Base-by-base conservation (phyloP, 2,113 vertebrate species). In the Scatophagus argus region DNA sequence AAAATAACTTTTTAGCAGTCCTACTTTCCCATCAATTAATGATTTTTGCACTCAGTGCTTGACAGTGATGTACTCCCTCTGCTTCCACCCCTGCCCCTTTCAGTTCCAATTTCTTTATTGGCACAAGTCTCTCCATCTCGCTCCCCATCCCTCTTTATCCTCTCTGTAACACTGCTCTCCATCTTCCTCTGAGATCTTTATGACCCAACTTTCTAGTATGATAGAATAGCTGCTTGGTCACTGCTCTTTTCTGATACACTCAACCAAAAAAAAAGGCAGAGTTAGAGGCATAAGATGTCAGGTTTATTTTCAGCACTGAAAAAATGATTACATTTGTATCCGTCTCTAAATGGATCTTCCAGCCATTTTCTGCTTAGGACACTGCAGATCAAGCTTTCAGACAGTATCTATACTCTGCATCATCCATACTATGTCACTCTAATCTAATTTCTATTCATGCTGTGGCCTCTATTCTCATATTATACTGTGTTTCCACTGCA, bases 41-140 rank as follows among this genome's bases (percentile, higher is more conserved):
- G 86, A 90, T 86, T 83, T 25, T 65, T 84, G 78, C 82, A 74
- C 85, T 79, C 47, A 64, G 74, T n/a, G 58, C 44, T 54, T 72
- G 89, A 90, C 88, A 90, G 83, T 89, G 88, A 92, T 91, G 88
- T 77, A 91, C 84, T 67, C 9, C 19, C 65, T 34, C 44, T 43
- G 31, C 75, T 32, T 34, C 58, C 34, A 43, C 56, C 41, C 46
- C 59, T 74, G 44, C 52, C 43, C 63, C 70, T 85, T 86, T 87
- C 68, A 80, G 16, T 76, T 83, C 59, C 61, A 77, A 64, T 83
- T 64, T 64, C 62, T 72, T 66, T 69, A 74, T 69, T 74, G 49
- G 31, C 43, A 19, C 6, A 59, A 56, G 71, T 38, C 60, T 65
- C 34, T 61, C 17, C 36, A 3, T 52, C 58, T 31, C 68, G 17